A percentile compares a stretch with the other conserved stretches of the same genome.
These are phyloP conservation scores for Euclidia mi DNA, from an alignment of 2,888 invertebrate species.

Conservation along the genomic window DNA sequence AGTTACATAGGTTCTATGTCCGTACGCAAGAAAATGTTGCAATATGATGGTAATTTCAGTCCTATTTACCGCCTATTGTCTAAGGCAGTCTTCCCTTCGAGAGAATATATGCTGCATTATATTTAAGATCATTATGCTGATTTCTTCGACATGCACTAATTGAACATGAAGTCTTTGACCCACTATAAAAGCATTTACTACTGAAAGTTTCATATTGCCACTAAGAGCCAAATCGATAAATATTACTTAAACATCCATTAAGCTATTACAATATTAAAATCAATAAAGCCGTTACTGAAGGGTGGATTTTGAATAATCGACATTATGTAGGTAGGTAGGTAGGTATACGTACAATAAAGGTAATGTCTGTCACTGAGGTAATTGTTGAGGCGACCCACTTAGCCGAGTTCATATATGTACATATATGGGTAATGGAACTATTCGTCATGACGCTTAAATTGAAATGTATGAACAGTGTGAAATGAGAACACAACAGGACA, in stretches of 20 bases:
- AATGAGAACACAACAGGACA: constrained; percentile 9
- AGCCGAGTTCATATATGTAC: constrained; percentile 11
- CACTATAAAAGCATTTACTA: too few species aligned
- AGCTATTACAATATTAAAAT: constrained; percentile 3
- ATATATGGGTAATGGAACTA: constrained; percentile 22
- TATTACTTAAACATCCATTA: not conserved
- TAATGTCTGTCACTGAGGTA: constrained; percentile 32
- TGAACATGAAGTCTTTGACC: too few species aligned
- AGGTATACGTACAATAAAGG: constrained; percentile 41
- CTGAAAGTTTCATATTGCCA: not conserved
- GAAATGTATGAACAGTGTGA: constrained; percentile 1
- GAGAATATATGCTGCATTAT: too few species aligned
- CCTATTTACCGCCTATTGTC: too few species aligned
- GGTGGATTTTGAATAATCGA: constrained; percentile 24
- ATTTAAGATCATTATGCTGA: too few species aligned
- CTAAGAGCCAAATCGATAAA: constrained; percentile 4
- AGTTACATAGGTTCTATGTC: too few species aligned
- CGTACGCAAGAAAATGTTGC: too few species aligned
- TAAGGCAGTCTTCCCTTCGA: too few species aligned
- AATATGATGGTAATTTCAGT: too few species aligned
- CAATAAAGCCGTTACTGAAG: not conserved
- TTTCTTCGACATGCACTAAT: too few species aligned
- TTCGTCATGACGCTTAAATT: constrained; percentile 27
- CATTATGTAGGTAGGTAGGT: constrained; percentile 24
- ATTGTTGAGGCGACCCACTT: constrained; percentile 27